Evolutionary conservation across 2,888 invertebrate genomes (phyloP), one percentile per base, ranked within the genome.

Genomic region (Macrosoma leucophasiata): DNA sequence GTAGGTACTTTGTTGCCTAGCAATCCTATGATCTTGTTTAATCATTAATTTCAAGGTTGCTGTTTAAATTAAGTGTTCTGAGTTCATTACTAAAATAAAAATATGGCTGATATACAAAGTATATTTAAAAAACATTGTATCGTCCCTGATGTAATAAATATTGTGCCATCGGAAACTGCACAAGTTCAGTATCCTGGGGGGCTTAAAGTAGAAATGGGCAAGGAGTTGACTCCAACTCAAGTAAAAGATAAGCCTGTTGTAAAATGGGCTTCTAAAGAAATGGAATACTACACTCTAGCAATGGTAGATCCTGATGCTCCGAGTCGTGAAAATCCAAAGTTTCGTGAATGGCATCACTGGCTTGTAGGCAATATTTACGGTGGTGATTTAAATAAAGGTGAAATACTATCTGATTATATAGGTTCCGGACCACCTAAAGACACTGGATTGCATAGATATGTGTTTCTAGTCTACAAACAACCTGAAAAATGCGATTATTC

Each of bases 261-360:
- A 3, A 78, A 79, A 33, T 94, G 90, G 89, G 78, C 87, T 1
- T 82, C 84, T 2, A 88, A 89, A 39, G 61, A 79, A 9, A 66
- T 69, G 30, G 69, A 77, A 39, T 89, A 88, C 48, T 95, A 95
- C 62, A 89, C 91, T 1, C 51, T 87, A 12, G 78, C 77, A 13
- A 84, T 87, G 85, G 71, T 82, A 0, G 93, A 94, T 70, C 93
- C 93, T 3, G 93, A 94, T 73, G 92, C 93, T 1, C 93, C 93
- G 3, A 90, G 89, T 50, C 84, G 92, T 15, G 78, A 85, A 42
- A 86, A 87, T 33, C 92, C 92, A 0, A 89, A 85, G 43, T 88
- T 86, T 48, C 79, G 90, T 13, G 92, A 93, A 71, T 91, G 90
- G 87, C 89, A 90, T 50, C 93, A 94, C 64, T 93, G 93, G 93